These are phyloP conservation scores for Andrena minutula DNA, from an alignment of 2,888 invertebrate genomes.

Conservation along the genomic window DNA sequence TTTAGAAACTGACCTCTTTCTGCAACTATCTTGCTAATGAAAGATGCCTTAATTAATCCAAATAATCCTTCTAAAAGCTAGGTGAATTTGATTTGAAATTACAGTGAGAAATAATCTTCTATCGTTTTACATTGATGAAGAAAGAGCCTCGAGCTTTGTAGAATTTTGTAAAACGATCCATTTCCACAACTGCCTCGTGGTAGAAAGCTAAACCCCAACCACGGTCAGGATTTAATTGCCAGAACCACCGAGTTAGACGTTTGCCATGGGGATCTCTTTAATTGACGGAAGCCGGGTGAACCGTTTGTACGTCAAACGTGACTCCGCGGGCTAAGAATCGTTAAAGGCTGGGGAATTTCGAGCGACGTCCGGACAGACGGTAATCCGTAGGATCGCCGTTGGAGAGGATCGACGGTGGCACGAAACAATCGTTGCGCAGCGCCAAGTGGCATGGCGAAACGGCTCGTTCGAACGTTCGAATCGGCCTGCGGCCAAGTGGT, in stretches of 20 bases:
- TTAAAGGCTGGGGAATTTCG: slow-evolving; percentile 28
- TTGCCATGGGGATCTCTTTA: slow-evolving; percentile 3
- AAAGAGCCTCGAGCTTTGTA: neutral
- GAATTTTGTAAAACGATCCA: neutral
- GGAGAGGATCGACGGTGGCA: slow-evolving; percentile 17
- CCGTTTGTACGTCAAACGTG: slow-evolving; percentile 20
- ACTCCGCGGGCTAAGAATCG: slow-evolving; percentile 17
- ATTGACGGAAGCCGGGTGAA: slow-evolving; percentile 19
- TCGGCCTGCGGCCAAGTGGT: slow-evolving; percentile 19
- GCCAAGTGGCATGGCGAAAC: neutral
- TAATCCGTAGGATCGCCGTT: slow-evolving; percentile 26
- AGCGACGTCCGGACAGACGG: neutral
- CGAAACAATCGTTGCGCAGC: slow-evolving; percentile 32
- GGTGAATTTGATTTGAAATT: too few species aligned
- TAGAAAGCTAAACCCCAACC: neutral
- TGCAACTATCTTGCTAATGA: too few species aligned
- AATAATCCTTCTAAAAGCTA: too few species aligned
- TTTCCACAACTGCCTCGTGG: neutral
- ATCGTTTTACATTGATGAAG: neutral
- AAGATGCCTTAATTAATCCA: too few species aligned
- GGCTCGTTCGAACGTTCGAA: slow-evolving; percentile 1
- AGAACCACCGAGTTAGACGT: neutral
- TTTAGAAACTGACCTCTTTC: too few species aligned
- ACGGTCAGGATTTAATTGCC: neutral
- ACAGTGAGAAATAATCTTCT: too few species aligned